Evolutionary conservation across 2,113 vertebrate species (phyloP).

Genomic region (Lamprotornis superbus): DNA sequence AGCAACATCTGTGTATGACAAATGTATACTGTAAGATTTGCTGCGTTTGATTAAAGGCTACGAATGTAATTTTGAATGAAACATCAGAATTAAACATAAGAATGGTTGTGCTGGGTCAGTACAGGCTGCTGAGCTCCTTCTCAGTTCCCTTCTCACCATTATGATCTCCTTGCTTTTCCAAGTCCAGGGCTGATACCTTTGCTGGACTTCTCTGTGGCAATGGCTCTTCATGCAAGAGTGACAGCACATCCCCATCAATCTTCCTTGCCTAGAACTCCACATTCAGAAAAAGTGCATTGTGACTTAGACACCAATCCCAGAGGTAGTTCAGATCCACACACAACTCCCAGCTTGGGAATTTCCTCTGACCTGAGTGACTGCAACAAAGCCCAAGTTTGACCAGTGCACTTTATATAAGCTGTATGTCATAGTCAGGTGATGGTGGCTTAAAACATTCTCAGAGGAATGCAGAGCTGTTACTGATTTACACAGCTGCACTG

Average conservation of each 20-base stretch:
- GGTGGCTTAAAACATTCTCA: not conserved
- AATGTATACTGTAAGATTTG: not conserved
- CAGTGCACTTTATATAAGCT: not conserved
- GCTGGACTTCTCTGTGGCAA: not conserved
- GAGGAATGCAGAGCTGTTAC: not conserved
- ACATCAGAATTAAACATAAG: not conserved
- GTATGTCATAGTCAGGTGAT: not conserved
- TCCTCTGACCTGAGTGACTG: not conserved
- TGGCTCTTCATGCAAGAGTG: not conserved
- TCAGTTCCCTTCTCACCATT: not conserved
- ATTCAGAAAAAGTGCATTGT: not conserved
- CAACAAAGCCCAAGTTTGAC: not conserved
- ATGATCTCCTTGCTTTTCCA: not conserved
- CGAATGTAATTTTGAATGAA: not conserved
- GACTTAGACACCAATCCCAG: not conserved
- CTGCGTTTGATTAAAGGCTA: not conserved
- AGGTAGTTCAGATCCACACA: not conserved
- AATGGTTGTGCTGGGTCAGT: not conserved
- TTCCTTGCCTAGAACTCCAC: not conserved
- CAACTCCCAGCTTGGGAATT: not conserved
- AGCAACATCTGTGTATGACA: not conserved
- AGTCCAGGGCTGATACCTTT: not conserved
- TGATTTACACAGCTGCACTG: not conserved
- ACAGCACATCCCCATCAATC: not conserved
- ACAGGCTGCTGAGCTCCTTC: not conserved